phyloP scores from a whole-genome alignment of 2,888 invertebrate genomes.

The Plagodis pulveraria region DNA sequence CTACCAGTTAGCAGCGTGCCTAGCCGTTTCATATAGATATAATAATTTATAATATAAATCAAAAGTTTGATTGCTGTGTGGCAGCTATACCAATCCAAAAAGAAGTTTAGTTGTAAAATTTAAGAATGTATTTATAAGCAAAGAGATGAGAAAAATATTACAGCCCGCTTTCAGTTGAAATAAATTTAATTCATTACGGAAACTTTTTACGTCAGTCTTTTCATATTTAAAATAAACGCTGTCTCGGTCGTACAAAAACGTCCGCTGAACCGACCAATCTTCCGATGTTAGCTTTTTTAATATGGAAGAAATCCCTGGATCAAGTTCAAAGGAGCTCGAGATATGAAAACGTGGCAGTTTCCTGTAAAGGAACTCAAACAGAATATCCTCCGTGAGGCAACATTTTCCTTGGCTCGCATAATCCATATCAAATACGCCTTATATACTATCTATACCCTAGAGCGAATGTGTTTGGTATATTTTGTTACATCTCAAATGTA shows the following conservation, averaged over 20 bases:
- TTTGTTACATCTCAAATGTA: conserved; percentile 4
- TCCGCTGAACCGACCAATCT: conserved; percentile 22
- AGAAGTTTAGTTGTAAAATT: too few relatives aligned
- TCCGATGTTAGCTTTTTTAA: conserved; percentile 35
- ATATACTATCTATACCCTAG: conserved; percentile 21
- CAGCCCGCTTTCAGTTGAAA: conserved; percentile 13
- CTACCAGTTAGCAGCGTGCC: too few relatives aligned
- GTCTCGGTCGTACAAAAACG: conserved; percentile 18
- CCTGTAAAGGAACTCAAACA: conserved; percentile 51
- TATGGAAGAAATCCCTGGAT: conserved; percentile 40
- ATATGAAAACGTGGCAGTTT: conserved; percentile 44
- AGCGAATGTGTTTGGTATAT: conserved; percentile 20
- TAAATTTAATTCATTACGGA: conserved; percentile 26
- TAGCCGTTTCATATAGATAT: too few relatives aligned
- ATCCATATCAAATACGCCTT: conserved; percentile 49
- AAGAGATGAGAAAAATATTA: conserved; percentile 9
- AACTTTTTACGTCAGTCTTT: conserved; percentile 21
- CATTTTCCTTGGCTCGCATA: conserved; percentile 56
- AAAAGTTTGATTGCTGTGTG: too few relatives aligned
- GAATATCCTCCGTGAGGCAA: conserved; percentile 47
- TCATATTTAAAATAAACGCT: conserved; percentile 27
- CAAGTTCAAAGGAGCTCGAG: conserved; percentile 40
- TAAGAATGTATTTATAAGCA: neutral
- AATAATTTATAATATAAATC: too few relatives aligned
- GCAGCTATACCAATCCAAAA: too few relatives aligned